Evolutionary conservation across 2,113 vertebrate genomes (phyloP), one percentile per base, ranked within the genome.

Genomic region (Bothrops jararaca): DNA sequence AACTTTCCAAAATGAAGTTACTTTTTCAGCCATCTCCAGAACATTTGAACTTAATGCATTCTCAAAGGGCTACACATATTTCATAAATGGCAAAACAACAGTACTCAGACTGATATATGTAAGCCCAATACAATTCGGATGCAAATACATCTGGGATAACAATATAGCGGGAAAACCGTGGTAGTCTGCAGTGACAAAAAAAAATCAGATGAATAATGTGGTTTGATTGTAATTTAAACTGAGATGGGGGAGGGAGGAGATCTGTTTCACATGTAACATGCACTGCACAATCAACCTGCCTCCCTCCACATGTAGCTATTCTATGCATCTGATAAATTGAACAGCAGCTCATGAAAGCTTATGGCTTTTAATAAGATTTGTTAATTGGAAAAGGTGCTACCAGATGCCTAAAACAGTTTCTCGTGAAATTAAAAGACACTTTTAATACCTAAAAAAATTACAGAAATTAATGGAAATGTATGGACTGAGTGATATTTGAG

Each of bases 31-130:
- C 52, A 57, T 13, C 8, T 93, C 92, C 56, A 90, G 56, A 90
- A 56, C 89, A 86, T 86, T 86, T 92, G 92, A 92, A 86, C n/a
- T 60, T 64, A 74, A 74, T 80, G 18, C 69, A 80, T 34, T 39
- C 69, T 34, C n/a, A 74, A 74, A n/a, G 60, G 52, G 48, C 89
- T 8, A 48, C n/a, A 52, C n/a, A 29, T 86, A 85, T 52, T 88
- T 90, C 34, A 58, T 86, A 58, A 90, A 90, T 13, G 23, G 45
- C 50, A 74, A 80, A 90, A 42, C 89, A 60, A 56, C 45, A 92
- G 29, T 18, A 85, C 85, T 90, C 74, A 39, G 52, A 8, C 45
- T 92, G 56, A 86, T 90, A 90, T 53, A 86, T 93, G 89, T 85
- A 86, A 85, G 15, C 48, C 42, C 4, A 13, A 22, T 52, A 50